Conservation (phyloP, 2,888 invertebrate genomes). For the Megastigmus dorsalis region DNA sequence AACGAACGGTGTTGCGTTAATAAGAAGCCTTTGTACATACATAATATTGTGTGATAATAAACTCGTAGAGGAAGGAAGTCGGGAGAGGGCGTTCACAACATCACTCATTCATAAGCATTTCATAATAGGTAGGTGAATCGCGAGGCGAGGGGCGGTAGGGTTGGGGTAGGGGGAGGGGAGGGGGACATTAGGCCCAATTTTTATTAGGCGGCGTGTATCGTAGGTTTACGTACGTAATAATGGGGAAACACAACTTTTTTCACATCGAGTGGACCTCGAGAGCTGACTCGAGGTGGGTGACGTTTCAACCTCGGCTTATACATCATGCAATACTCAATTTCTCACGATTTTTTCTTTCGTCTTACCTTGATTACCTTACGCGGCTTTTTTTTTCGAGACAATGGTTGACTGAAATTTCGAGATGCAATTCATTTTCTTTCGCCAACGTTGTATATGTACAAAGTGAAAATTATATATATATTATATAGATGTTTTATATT, state of each 20-base stretch:
- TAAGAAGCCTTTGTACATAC: slow-evolving; percentile 53
- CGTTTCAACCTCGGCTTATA: too few relatives aligned
- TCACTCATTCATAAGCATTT: neutral
- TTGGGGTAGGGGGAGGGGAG: too few relatives aligned
- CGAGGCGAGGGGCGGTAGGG: too few relatives aligned
- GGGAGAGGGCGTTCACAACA: neutral
- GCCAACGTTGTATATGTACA: slow-evolving; percentile 4
- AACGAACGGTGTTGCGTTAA: slow-evolving; percentile 49
- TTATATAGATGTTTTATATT: slow-evolving; percentile 11
- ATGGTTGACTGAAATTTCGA: neutral
- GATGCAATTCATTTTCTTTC: neutral
- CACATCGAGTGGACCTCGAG: too few relatives aligned
- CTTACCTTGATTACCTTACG: neutral
- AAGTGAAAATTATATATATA: slow-evolving; percentile 12
- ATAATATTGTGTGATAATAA: slow-evolving; percentile 43
- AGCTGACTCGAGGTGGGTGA: slow-evolving; percentile 32
- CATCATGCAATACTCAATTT: neutral
- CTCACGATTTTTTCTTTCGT: neutral
- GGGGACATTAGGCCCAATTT: too few relatives aligned
- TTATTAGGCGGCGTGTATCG: too few relatives aligned
- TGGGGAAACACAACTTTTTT: too few relatives aligned
- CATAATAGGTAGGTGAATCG: neutral
- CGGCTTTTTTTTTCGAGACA: neutral
- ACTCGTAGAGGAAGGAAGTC: neutral
- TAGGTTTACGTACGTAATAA: too few relatives aligned